phyloP scores from a whole-genome alignment of 2,888 invertebrate species.

The Lithophane semibrunnea region DNA sequence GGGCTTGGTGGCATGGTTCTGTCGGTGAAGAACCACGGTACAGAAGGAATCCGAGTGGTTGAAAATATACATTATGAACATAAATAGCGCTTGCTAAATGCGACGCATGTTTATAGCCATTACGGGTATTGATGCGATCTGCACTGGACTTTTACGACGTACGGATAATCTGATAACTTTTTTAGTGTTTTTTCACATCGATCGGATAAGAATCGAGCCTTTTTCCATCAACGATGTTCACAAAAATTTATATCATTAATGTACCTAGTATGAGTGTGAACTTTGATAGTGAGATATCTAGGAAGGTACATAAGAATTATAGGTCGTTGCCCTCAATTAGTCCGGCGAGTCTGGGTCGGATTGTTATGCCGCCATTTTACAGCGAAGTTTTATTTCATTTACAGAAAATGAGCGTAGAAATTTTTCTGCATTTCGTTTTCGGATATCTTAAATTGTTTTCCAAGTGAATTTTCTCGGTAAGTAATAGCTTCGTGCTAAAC shows the following conservation, averaged over 20 bases:
- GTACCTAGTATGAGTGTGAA: background rate
- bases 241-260: background rate
- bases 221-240: background rate
- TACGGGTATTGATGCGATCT: slow-evolving; percentile 12
- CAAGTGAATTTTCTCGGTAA: slow-evolving; percentile 19
- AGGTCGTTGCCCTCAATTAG: slow-evolving; percentile 47
- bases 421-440: slow-evolving; percentile 1
- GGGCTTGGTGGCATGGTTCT: background rate
- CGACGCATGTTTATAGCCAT: background rate
- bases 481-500: slow-evolving; percentile 15
- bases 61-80: background rate
- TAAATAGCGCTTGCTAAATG: background rate
- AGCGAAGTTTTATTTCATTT: background rate
- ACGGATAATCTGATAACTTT: slow-evolving; percentile 1
- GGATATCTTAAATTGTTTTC: slow-evolving; percentile 14
- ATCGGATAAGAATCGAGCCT: slow-evolving; percentile 4
- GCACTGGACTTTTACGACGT: background rate
- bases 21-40: background rate
- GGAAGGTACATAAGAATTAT: slow-evolving; percentile 22
- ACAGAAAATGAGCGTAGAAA: slow-evolving; percentile 1
- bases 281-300: slow-evolving; percentile 12
- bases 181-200: slow-evolving; percentile 8
- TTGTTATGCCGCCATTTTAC: background rate
- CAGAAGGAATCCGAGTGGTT: background rate
- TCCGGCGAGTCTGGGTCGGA: slow-evolving; percentile 2